Evolutionary conservation across 2,888 invertebrate species (phyloP), one percentile per base, ranked within the genome.

Genomic region (Sycophila texana): DNA sequence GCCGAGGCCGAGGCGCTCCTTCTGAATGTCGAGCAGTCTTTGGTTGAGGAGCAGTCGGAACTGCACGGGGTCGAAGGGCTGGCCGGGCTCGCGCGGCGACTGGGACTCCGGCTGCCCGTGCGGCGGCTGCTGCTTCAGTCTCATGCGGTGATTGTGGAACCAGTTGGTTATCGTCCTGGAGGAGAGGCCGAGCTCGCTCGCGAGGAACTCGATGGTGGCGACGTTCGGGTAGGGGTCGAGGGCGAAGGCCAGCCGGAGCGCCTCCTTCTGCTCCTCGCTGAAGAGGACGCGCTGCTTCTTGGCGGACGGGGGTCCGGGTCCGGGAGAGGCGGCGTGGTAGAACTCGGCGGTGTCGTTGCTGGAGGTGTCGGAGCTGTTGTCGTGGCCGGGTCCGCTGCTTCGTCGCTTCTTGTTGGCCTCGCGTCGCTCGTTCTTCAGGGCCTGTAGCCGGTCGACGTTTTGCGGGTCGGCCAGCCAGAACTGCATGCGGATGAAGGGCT

Each of bases 71-170:
- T 98, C 98, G 91, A 98, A 97, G 16, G 96, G 95, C 60, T 95
- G 94, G 26, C 94, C 92, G 84, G 95, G 95, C 87, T 96, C 96
- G 26, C 95, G 92, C 95, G 95, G 95, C 0, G 94, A 93, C 30
- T 94, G 92, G 10, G 80, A 65, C 76, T 80, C 80, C 7, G 80
- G 78, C 84, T 92, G 92, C 0, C 95, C 95, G 86, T 96, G 96
- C 1, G 96, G 96, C 73, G 95, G 94, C 88, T 96, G 96, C 89
- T 97, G 97, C 91, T 99, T 99, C 88, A 98, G 94, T 82, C 99
- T 94, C 98, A 99, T 99, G 86, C 99, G 95, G 90, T 99, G 99
- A 91, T 99, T 99, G 93, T 99, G 99, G 93, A 99, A 99, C 99
- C 99, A 99, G 91, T 99, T 99, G 81, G 98, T 98, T 87, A 99